These are phyloP conservation scores for Takifugu ocellatus DNA, from an alignment of 2,797 vertebrate species.

Conservation along the genomic window DNA sequence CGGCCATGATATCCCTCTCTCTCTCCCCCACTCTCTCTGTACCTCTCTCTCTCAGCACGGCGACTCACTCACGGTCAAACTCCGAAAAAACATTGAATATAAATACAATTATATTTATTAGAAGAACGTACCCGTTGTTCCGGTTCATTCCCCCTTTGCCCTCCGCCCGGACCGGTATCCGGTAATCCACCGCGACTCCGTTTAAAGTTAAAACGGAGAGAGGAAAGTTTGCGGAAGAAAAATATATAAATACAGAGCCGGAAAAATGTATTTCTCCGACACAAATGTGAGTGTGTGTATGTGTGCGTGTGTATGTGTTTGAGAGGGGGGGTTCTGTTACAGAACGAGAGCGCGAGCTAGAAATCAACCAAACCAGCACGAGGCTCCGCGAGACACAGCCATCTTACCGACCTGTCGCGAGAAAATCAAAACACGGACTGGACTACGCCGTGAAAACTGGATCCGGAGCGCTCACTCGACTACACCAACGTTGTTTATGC, in stretches of 20 bases:
- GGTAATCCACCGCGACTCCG: conserved; percentile 75
- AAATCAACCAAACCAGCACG: conserved; percentile 95
- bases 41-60: conserved; percentile 71
- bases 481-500: conserved; percentile 48
- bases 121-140: conserved; percentile 76
- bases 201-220: conserved; percentile 63
- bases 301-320: conserved; percentile 46
- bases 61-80: conserved; percentile 75
- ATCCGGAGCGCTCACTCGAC: conserved; percentile 40
- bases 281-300: conserved; percentile 59
- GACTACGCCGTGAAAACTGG: conserved; percentile 51
- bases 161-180: conserved; percentile 78
- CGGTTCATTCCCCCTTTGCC: conserved; percentile 77
- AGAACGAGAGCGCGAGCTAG: conserved; percentile 81
- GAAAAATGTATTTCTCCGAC: conserved; percentile 71
- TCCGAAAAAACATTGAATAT: conserved; percentile 75
- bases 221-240: conserved; percentile 62
- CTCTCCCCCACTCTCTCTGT: conserved; percentile 62
- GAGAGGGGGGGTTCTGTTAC: conserved; percentile 73
- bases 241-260: conserved; percentile 73
- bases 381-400: conserved; percentile 94
- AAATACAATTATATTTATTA: conserved; percentile 73
- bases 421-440: conserved; percentile 81
- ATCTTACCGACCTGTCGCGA: conserved; percentile 84
- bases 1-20: conserved; percentile 88